Base-by-base conservation (phyloP, 2,888 invertebrate genomes). In the Xestia sexstrigata region DNA sequence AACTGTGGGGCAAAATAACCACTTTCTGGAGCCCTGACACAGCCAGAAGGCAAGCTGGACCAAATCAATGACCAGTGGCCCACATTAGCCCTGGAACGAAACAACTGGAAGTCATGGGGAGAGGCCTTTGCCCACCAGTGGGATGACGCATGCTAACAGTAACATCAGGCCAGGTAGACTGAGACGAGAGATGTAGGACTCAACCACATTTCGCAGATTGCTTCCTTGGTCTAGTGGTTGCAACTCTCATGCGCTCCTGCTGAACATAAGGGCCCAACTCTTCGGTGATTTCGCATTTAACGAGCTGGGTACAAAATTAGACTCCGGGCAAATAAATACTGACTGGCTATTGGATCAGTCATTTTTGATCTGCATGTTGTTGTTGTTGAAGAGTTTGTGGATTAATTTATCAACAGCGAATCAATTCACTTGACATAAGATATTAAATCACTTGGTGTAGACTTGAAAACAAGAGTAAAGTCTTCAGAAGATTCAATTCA, bases 401-500 rank as follows among this genome's bases (percentile, higher is more conserved):
- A 62, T 20, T 60, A 4, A 62, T 20, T 60, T 20, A 30, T 20
- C 17, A 30, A 62, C 4, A 62, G 30, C 1, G 8, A 47, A 69
- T 47, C 35, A 39, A 66, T 30, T 30, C 20, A 65, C 26, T 66
- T 78, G 39, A 58, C 47, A 47, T 65, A 45, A 30, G 17, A 60
- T 30, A 60, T 2, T 58, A 60, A 17, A 60, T 60, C 58, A 45
- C 30, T 39, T 47, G 26, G 7, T 58, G 35, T 65, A 30, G 47
- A 13, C 23, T 52, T 15, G 20, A n/a, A 47, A 60, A 58, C 8
- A 6, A 9, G 52, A 26, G 23, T 9, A n/a, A 60, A 47, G 5
- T n/a, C 1, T 30, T 30, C 42, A 9, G 26, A 52, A 6, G 30
- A 79, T 69, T 45, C 70, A 49, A 79, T 79, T 52, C 26, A n/a